Evolutionary conservation across 2,888 invertebrate species (phyloP), one percentile per base, ranked within the genome.

Genomic region (Rosalia funebris): DNA sequence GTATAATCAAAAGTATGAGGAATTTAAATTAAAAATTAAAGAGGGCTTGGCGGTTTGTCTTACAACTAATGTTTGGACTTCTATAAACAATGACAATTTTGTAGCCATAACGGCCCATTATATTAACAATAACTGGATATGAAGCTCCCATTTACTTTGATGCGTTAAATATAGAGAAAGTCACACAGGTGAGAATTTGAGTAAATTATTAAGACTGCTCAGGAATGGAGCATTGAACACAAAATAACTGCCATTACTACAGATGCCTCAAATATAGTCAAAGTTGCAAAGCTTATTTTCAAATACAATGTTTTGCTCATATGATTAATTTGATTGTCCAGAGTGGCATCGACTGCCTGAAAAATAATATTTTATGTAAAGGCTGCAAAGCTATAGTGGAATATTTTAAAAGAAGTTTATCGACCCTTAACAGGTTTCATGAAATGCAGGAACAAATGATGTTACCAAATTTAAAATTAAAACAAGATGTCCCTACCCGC

Each of bases 61-160:
- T 16, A 72, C 71, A n/a, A 70, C 68, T 5, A 71, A 74, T 48
- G 60, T 66, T 34, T 71, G 72, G 72, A 71, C 71, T 19, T 73
- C 73, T 10, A 50, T 63, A 14, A 71, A 65, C 47, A 66, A 68
- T 46, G 70, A 73, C 34, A 68, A 63, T 57, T 71, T 60, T 62
- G 55, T 72, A 31, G 68, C 58, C 36, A 66, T 68, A 14, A 71
- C 70, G 14, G 69, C 45, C 5, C 69, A 72, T 57, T 73, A 57
- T 32, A 53, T 70, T 37, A 32, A 67, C 50, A 42, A 63, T 3
- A 57, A 66, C 12, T 62, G 62, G 36, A 25, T 48, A 44, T 34
- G 69, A 11, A 14, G 42, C 39, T 50, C 57, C 11, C 20, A 17
- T 45, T 45, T 45, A 25, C 14, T 45, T 17, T 20, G 11, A 20